phyloP scores from a whole-genome alignment of 2,888 invertebrate genomes.

The Microchrysa polita region DNA sequence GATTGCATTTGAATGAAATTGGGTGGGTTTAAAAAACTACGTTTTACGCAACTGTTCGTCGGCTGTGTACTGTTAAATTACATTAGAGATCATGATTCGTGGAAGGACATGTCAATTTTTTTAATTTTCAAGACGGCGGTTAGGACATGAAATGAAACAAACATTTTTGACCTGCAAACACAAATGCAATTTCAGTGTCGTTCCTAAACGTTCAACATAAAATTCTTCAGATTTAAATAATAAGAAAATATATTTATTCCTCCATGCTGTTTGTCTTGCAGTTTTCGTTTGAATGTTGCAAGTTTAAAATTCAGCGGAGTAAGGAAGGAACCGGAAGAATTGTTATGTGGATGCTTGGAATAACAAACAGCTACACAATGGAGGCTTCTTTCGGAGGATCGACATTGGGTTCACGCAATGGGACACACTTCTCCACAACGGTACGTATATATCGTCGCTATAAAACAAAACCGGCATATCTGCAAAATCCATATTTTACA shows the following conservation, averaged over 20 bases:
- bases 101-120: too few relatives aligned
- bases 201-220: not conserved
- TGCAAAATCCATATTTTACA: too few relatives aligned
- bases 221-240: not conserved
- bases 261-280: slow-evolving; percentile 57
- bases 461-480: too few relatives aligned
- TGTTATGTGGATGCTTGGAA: slow-evolving; percentile 95
- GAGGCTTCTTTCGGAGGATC: slow-evolving; percentile 96
- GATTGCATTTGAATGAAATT: not conserved
- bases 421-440: slow-evolving; percentile 83
- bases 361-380: slow-evolving; percentile 93
- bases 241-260: not conserved
- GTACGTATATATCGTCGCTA: slow-evolving; percentile 58
- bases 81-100: too few relatives aligned
- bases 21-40: too few relatives aligned
- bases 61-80: too few relatives aligned
- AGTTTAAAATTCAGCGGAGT: slow-evolving; percentile 90
- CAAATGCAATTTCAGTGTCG: not conserved
- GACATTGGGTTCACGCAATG: slow-evolving; percentile 79
- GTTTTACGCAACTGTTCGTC: not conserved
- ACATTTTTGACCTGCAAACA: too few relatives aligned
- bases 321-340: slow-evolving; percentile 96
- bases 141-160: too few relatives aligned
- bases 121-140: too few relatives aligned
- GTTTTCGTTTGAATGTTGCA: slow-evolving; percentile 95